Conservation (phyloP, 1,140 invertebrate genomes). For the Subanguina moxae region DNA sequence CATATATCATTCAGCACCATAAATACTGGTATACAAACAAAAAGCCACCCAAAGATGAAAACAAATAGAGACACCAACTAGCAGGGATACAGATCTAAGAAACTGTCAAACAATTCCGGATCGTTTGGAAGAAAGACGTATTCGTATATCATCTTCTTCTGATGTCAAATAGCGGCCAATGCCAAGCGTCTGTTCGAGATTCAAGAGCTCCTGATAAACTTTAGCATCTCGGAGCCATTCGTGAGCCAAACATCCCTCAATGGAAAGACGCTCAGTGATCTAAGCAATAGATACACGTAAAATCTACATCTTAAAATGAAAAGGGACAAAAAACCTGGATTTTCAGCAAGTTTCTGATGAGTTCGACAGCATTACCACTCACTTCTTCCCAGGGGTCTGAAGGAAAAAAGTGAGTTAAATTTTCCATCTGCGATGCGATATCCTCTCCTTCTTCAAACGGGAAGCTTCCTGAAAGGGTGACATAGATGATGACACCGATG, state of each 20-base stretch:
- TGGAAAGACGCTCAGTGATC: slow-evolving; percentile 63
- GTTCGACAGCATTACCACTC: slow-evolving; percentile 78
- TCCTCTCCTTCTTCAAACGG: slow-evolving; percentile 98
- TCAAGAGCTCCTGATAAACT: slow-evolving; percentile 40
- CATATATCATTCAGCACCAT: too few relatives aligned
- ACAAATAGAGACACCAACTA: too few relatives aligned
- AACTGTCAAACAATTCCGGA: too few relatives aligned
- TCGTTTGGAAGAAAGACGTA: not conserved
- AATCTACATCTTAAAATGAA: not conserved
- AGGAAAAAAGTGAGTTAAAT: slow-evolving; percentile 98
- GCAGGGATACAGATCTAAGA: too few relatives aligned
- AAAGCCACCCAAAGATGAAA: too few relatives aligned
- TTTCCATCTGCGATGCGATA: slow-evolving; percentile 97
- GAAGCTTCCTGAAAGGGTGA: slow-evolving; percentile 82
- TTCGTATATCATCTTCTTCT: not conserved
- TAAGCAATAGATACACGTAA: slow-evolving; percentile 19
- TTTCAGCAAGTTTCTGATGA: slow-evolving; percentile 88
- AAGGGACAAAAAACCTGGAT: slow-evolving; percentile 5
- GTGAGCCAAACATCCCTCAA: slow-evolving; percentile 88
- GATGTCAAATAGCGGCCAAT: slow-evolving; percentile 7
- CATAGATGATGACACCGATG: slow-evolving; percentile 96
- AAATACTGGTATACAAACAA: too few relatives aligned
- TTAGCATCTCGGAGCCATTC: slow-evolving; percentile 75
- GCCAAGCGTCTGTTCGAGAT: slow-evolving; percentile 39
- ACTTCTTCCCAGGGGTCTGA: slow-evolving; percentile 86